phyloP scores from a whole-genome alignment of 2,113 vertebrate species.

The Malurus elegans region DNA sequence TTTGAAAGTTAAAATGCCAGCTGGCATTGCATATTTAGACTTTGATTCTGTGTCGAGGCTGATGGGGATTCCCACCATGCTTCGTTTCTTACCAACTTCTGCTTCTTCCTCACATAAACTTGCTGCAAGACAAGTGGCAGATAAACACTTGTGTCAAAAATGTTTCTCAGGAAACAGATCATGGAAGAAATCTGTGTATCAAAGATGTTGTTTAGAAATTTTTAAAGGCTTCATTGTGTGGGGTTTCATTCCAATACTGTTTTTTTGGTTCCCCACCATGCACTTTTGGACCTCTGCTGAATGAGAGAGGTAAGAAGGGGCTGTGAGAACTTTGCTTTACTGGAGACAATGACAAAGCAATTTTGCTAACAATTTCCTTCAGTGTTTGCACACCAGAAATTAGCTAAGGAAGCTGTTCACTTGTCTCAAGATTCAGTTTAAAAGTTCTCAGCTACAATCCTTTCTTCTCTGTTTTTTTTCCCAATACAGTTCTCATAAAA shows the following conservation, averaged over 20 bases:
- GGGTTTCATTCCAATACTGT: background rate
- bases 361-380: background rate
- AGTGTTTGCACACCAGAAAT: background rate
- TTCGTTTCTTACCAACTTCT: background rate
- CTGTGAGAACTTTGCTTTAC: background rate
- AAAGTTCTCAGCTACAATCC: background rate
- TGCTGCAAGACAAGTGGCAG: background rate
- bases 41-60: background rate
- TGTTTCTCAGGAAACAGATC: background rate
- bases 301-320: background rate
- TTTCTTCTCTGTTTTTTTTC: background rate
- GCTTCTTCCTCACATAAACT: background rate
- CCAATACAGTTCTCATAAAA: background rate
- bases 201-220: background rate
- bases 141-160: slow-evolving; percentile 12
- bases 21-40: slow-evolving; percentile 12
- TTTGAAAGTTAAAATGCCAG: slow-evolving; percentile 14
- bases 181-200: background rate
- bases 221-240: background rate
- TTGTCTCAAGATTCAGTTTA: background rate
- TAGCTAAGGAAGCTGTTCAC: background rate
- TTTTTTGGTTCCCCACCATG: background rate
- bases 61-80: background rate
- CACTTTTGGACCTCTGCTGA: background rate
- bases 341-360: background rate